These are phyloP conservation scores for Mobula birostris DNA, from an alignment of 2,113 vertebrate species.

Conservation along the genomic window DNA sequence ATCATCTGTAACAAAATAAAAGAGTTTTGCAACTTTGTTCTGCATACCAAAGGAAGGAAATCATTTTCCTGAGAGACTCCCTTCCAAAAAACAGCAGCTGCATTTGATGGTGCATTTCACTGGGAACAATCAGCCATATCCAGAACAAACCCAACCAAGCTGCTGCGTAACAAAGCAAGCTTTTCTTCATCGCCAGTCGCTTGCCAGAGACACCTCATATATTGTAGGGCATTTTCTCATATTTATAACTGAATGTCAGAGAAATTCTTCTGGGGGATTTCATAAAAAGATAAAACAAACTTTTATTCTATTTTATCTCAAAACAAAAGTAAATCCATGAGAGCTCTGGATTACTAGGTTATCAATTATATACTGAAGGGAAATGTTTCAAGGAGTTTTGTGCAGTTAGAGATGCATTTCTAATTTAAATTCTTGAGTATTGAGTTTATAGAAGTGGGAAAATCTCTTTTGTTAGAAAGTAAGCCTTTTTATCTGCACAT, in stretches of 20 bases:
- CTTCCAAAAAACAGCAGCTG: constrained; percentile 1
- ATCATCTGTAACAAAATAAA: constrained; percentile 6
- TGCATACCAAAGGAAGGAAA: constrained; percentile 19
- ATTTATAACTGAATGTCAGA: not conserved
- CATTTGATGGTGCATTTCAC: not conserved
- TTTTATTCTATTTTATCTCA: not conserved
- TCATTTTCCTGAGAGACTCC: not conserved
- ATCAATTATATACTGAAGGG: not conserved
- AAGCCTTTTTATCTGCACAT: not conserved
- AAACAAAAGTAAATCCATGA: not conserved
- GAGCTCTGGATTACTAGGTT: not conserved
- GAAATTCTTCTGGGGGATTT: not conserved
- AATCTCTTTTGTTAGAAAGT: not conserved
- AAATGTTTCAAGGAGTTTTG: not conserved
- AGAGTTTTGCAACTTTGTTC: constrained; percentile 6
- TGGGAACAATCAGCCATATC: not conserved
- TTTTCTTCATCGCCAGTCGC: not conserved
- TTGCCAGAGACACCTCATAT: not conserved
- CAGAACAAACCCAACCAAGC: constrained; percentile 14
- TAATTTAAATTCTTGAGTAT: not conserved
- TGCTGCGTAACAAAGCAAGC: not conserved
- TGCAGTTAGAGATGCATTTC: not conserved
- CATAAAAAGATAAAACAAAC: not conserved
- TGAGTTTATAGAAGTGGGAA: not conserved
- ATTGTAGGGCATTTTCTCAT: not conserved